Evolutionary conservation across 1,140 invertebrate genomes (phyloP), one percentile per base, ranked within the genome.

Genomic region (Caenorhabditis remanei): DNA sequence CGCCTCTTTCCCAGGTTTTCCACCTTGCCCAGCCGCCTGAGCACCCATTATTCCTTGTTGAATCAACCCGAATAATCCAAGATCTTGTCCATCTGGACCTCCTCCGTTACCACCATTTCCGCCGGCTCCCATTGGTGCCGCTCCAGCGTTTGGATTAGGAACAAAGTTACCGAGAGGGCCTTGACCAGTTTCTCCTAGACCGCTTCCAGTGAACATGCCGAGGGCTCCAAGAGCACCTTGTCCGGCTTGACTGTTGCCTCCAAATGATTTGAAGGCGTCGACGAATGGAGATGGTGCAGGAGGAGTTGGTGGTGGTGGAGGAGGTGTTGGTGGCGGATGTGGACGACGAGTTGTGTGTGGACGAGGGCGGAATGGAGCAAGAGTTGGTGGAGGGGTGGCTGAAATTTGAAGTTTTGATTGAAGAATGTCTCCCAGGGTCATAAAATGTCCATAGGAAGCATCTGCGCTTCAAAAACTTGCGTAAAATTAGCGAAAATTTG

Each of bases 311-410:
- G 87, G 85, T 9, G 87, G 87, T 67, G 87, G 87, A 19, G 87
- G 61, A 50, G 87, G 83, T n/a, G 83, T 8, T 63, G 85, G 87
- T 14, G 85, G 87, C 16, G 87, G 75, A 1, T 40, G 61, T 65
- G 71, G 79, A 21, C 67, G 56, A 46, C 40, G 53, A 75, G 84
- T 85, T 24, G 63, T 75, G 6, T 46, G 43, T 19, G 85, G 71
- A 55, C 75, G 53, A 14, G 89, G 79, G 13, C 71, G 71, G 53
- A 90, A 75, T n/a, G 87, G 89, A 83, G 89, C 84, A 19, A 85
- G 82, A 50, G 63, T 50, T 53, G 85, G 67, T 61, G 75, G 41
- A 83, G 75, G 82, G 19, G 85, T 71, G 40, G 84, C 53, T 86
- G 40, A 58, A 83, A 46, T 16, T 32, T 50, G 61, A 40, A 53